Base-by-base conservation (phyloP, 2,113 vertebrate genomes). In the Gobio gobio region DNA sequence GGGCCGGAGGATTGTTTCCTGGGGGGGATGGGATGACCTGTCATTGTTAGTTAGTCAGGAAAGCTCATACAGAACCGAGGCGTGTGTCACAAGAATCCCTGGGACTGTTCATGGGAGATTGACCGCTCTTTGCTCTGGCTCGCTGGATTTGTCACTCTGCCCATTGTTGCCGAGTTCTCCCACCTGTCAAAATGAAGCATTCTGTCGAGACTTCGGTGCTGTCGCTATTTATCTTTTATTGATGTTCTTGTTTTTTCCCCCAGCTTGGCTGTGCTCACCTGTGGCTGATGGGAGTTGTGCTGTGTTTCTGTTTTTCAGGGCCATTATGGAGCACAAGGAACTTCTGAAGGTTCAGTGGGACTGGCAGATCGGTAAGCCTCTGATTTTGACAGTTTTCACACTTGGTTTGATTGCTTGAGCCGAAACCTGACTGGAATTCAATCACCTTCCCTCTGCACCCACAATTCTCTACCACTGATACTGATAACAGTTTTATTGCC, bases 301-400 rank as follows among this genome's bases (percentile, higher is more conserved):
- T 83, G 90, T 89, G 90, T 85, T 91, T 88, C 91, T 94, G 74
- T 88, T 85, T 94, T 93, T 24, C 90, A 98, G 97, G 89, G 97
- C 97, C 86, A 97, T 98, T 85, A 97, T 98, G 96, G 97, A 99
- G 85, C 97, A 99, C 92, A 99, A 98, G 93, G 97, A 99, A 92
- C 93, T 99, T 83, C 91, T 99, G 91, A 98, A 95, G 92, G 96
- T 99, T 61, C 96, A 96, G 76, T 99, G 97, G 97, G 96, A 99
- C 68, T 99, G 97, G 97, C 97, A 98, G 92, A 97, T 98, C 93
- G 97, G 97, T 97, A 95, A 96, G 94, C 40, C 63, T 76, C 36
- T 24, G 66, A 20, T 74, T 83, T 20, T 8, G 54, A 59, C 6
- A 3, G 29, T 26, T 72, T 72, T 77, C 8, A 54, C 79, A 68